These are phyloP conservation scores for Argopecten irradians DNA, from an alignment of 1,140 invertebrate genomes.

Conservation along the genomic window DNA sequence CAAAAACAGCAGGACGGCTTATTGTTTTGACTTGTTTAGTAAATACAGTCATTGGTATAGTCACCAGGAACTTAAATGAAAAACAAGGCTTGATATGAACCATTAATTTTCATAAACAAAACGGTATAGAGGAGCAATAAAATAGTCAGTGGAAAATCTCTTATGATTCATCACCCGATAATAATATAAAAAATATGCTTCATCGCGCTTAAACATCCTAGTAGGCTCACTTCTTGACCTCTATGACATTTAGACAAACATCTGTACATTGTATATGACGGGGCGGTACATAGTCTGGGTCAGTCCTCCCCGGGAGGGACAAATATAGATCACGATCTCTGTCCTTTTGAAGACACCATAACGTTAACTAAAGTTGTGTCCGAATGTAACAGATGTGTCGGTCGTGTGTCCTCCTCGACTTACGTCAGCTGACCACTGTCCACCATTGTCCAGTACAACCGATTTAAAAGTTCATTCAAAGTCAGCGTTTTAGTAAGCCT, in stretches of 20 bases:
- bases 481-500: not conserved
- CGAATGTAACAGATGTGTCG: not conserved
- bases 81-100: no score
- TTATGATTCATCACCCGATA: no score
- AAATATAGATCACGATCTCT: not conserved
- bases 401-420: not conserved
- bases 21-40: no score
- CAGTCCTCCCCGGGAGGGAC: not conserved
- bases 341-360: not conserved
- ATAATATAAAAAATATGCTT: no score
- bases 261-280: not conserved
- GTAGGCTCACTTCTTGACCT: not conserved
- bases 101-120: no score
- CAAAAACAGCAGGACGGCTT: no score
- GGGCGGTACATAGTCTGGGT: constrained; percentile 3
- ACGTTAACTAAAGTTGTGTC: not conserved
- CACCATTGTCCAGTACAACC: not conserved
- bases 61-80: no score
- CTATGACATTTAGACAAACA: not conserved
- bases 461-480: constrained; percentile 23
- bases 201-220: no score
- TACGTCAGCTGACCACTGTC: constrained; percentile 7
- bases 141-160: no score
- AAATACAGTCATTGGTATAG: no score
- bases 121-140: no score